Percentiles rank a stretch among this genome's conserved stretches.
phyloP scores from a whole-genome alignment of 2,797 vertebrate genomes.

The Macropodus opercularis region DNA sequence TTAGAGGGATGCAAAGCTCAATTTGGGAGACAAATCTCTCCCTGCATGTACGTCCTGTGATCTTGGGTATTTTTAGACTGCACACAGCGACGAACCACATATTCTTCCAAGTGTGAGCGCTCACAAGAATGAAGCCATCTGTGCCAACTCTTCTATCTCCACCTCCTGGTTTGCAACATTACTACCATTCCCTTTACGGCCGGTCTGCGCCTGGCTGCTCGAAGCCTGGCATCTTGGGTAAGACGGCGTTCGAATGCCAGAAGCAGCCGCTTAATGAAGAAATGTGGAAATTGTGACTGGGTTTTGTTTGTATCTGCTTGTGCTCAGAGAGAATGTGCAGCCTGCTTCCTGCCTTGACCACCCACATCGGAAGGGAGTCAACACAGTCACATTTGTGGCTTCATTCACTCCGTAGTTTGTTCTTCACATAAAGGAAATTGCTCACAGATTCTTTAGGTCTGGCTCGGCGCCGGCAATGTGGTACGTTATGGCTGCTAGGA shows the following conservation, averaged over 20 bases:
- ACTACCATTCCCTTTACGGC: constrained; percentile 8
- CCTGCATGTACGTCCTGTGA: constrained; percentile 42
- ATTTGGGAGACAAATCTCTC: constrained; percentile 58
- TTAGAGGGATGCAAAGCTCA: constrained; percentile 59
- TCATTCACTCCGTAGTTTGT: constrained; percentile 46
- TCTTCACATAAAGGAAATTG: constrained; percentile 41
- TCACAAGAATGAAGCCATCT: constrained; percentile 5
- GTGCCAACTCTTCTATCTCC: constrained; percentile 10
- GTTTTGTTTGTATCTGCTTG: constrained; percentile 51
- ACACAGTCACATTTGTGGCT: constrained; percentile 23
- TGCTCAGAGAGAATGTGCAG: constrained; percentile 27
- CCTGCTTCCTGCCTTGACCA: constrained; percentile 67
- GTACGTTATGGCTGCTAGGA: background rate
- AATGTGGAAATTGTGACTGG: constrained; percentile 74
- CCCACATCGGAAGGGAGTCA: constrained; percentile 60
- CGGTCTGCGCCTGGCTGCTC: constrained; percentile 24
- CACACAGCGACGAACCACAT: constrained; percentile 24
- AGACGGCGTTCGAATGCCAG: constrained; percentile 68
- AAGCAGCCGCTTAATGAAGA: constrained; percentile 79
- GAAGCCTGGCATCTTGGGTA: constrained; percentile 41
- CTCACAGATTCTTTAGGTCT: constrained; percentile 24
- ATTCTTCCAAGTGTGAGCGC: constrained; percentile 9
- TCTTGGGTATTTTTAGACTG: constrained; percentile 42
- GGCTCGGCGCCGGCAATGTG: constrained; percentile 7
- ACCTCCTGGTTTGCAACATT: constrained; percentile 12